These are phyloP conservation scores for Heliconius hortense DNA, from an alignment of 2,888 invertebrate genomes.

Conservation along the genomic window DNA sequence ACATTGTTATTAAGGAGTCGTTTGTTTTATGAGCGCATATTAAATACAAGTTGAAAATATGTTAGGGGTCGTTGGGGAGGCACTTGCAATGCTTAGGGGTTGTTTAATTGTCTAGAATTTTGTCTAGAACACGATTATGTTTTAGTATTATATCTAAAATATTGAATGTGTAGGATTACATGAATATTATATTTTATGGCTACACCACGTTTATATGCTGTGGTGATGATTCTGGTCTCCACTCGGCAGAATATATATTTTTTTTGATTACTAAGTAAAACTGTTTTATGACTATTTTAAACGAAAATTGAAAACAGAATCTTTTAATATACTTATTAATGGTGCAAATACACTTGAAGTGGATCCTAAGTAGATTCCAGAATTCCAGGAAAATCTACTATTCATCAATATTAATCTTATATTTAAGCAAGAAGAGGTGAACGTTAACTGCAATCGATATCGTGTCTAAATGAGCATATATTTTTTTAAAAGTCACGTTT, in stretches of 20 bases:
- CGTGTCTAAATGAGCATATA: neutral
- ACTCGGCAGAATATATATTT: too few species aligned
- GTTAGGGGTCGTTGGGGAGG: slow-evolving; percentile 17
- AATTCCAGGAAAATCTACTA: too few species aligned
- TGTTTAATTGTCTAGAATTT: slow-evolving; percentile 8
- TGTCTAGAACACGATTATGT: neutral
- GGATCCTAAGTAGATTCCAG: too few species aligned
- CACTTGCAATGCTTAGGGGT: slow-evolving; percentile 8
- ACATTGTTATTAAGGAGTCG: slow-evolving; percentile 56
- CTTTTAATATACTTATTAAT: too few species aligned
- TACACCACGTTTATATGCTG: neutral
- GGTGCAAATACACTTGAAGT: too few species aligned
- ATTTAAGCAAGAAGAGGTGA: neutral
- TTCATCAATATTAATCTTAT: neutral
- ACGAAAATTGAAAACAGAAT: too few species aligned
- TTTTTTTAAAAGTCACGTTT: neutral
- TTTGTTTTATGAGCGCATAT: slow-evolving; percentile 61
- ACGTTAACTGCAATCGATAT: neutral
- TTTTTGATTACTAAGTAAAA: too few species aligned
- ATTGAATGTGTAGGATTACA: slow-evolving; percentile 3
- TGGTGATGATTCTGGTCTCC: too few species aligned
- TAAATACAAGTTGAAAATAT: slow-evolving; percentile 48
- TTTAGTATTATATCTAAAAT: neutral
- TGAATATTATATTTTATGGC: neutral
- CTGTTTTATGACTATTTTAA: too few species aligned